A percentile compares a stretch with the other conserved stretches of the same genome.
These are phyloP conservation scores for Dicyrtoma fusca DNA, from an alignment of 2,888 invertebrate genomes.

Conservation along the genomic window DNA sequence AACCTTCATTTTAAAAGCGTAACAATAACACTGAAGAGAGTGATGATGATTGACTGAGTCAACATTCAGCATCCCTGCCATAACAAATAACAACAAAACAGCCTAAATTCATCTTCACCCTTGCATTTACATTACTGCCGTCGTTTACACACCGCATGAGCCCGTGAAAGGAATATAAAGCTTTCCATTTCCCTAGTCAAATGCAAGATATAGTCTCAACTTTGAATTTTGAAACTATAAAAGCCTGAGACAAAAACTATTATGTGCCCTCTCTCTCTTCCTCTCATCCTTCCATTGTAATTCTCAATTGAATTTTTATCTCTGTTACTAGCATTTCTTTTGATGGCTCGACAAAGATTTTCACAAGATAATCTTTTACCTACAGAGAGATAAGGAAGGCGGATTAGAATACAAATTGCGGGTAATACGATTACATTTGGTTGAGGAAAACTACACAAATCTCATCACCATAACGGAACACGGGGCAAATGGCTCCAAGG, in stretches of 20 bases:
- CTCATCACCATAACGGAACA: too few relatives aligned
- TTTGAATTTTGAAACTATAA: slow-evolving; percentile 14
- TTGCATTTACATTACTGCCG: slow-evolving; percentile 22
- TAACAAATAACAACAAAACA: slow-evolving; percentile 7
- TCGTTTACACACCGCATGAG: slow-evolving; percentile 27
- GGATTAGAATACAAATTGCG: too few relatives aligned
- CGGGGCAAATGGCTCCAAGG: too few relatives aligned
- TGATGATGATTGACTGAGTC: slow-evolving; percentile 30
- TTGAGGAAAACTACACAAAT: too few relatives aligned
- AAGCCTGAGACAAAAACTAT: slow-evolving; percentile 14
- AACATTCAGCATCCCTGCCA: slow-evolving; percentile 15
- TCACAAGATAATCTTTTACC: background rate
- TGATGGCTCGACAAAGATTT: slow-evolving; percentile 14
- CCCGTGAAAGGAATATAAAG: slow-evolving; percentile 37
- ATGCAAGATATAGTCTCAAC: background rate
- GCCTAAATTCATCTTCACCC: slow-evolving; percentile 13
- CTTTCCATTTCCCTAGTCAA: slow-evolving; percentile 22
- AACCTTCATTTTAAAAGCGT: slow-evolving; percentile 4
- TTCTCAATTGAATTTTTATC: slow-evolving; percentile 36
- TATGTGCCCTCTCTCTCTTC: slow-evolving; percentile 15
- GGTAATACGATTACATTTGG: too few relatives aligned
- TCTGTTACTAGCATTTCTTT: background rate
- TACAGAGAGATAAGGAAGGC: too few relatives aligned
- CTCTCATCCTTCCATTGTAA: slow-evolving; percentile 9
- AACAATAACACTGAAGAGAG: slow-evolving; percentile 30